Conservation (phyloP, 2,113 vertebrate species). For the Elaphurus davidianus region DNA sequence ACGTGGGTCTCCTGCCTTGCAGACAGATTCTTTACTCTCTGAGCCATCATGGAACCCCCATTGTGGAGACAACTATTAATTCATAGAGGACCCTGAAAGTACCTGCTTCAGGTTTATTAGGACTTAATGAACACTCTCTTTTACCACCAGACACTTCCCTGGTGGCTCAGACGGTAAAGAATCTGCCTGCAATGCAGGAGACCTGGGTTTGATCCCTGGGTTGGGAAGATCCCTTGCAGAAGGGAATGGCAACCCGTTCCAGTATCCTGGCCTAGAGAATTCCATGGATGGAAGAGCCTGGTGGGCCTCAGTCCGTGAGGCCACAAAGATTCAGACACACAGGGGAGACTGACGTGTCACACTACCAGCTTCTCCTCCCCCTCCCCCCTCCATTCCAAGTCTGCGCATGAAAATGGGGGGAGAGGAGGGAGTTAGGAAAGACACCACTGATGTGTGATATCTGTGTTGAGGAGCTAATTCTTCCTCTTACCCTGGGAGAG, state of each 20-base stretch:
- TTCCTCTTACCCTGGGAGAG: not conserved
- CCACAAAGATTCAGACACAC: not conserved
- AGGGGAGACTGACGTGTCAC: not conserved
- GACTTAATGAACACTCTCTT: not conserved
- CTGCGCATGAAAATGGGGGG: not conserved
- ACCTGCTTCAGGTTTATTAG: not conserved
- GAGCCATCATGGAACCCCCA: not conserved
- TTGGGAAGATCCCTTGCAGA: not conserved
- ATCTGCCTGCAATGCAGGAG: not conserved
- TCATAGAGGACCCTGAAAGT: not conserved
- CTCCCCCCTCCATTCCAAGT: fast-evolving
- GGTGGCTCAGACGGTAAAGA: not conserved
- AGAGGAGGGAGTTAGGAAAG: not conserved
- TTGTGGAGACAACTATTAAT: not conserved
- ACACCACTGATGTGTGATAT: not conserved
- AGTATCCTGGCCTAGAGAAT: not conserved
- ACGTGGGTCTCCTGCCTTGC: not conserved
- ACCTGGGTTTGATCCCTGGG: not conserved
- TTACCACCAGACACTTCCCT: too few relatives aligned
- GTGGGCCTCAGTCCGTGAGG: not conserved
- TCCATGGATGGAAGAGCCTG: not conserved
- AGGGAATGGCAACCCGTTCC: not conserved
- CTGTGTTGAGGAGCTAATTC: not conserved
- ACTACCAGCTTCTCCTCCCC: not conserved
- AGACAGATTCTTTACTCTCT: not conserved